These are phyloP conservation scores for Podarcis siculus DNA, from an alignment of 2,797 vertebrate genomes.

Conservation along the genomic window DNA sequence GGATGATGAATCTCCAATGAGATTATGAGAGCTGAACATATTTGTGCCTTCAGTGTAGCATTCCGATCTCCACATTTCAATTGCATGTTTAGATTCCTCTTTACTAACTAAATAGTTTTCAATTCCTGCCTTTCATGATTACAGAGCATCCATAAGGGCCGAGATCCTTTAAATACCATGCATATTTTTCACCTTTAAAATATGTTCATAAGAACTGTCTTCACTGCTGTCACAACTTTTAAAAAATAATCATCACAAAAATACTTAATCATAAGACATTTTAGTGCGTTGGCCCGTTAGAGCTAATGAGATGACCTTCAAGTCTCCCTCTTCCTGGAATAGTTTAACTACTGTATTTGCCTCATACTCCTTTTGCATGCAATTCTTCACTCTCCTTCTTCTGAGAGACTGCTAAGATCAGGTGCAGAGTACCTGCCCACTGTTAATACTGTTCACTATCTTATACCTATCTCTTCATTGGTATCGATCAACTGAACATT, in stretches of 20 bases:
- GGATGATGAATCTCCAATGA: background rate
- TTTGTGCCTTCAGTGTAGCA: background rate
- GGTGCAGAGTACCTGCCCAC: background rate
- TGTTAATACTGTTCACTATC: conserved; percentile 1
- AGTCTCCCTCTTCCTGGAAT: too few relatives aligned
- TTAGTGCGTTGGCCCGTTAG: background rate
- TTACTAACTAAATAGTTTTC: background rate
- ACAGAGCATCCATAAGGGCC: background rate
- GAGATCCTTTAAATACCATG: background rate
- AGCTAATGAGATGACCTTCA: background rate
- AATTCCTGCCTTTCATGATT: background rate
- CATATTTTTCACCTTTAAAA: background rate
- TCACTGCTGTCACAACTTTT: background rate
- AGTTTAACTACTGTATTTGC: background rate
- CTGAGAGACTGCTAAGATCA: background rate
- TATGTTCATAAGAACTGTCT: background rate
- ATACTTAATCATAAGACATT: background rate
- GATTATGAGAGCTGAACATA: background rate
- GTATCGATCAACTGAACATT: background rate
- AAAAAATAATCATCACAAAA: background rate
- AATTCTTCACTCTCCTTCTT: background rate
- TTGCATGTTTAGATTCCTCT: background rate
- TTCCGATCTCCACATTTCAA: background rate
- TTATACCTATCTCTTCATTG: background rate
- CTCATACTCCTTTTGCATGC: background rate